These are phyloP conservation scores for Polydrusus pterygomalis DNA, from an alignment of 2,888 invertebrate genomes.

Conservation along the genomic window DNA sequence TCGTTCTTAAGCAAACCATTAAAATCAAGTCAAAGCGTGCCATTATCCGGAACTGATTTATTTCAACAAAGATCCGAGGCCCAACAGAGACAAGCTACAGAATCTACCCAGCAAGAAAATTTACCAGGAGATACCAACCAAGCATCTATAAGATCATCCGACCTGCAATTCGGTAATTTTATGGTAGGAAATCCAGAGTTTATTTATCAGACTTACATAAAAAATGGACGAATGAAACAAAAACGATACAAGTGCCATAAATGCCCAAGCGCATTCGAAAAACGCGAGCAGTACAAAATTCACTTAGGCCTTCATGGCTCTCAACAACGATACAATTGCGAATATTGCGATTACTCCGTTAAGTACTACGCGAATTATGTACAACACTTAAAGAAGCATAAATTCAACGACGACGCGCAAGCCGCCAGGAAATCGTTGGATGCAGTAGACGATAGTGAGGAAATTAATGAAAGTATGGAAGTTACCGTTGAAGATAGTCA, in stretches of 20 bases:
- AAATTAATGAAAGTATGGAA: slow-evolving; percentile 67
- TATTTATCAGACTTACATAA: slow-evolving; percentile 83
- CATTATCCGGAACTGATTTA: slow-evolving; percentile 79
- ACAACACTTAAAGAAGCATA: slow-evolving; percentile 88
- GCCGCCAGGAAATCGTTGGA: slow-evolving; percentile 76
- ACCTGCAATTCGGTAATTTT: slow-evolving; percentile 77
- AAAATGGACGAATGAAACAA: slow-evolving; percentile 84
- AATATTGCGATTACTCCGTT: slow-evolving; percentile 90
- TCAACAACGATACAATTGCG: slow-evolving; percentile 87
- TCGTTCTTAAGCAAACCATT: slow-evolving; percentile 61
- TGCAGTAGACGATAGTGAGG: slow-evolving; percentile 73
- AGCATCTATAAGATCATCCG: slow-evolving; percentile 70
- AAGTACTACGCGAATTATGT: slow-evolving; percentile 89
- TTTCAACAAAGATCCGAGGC: slow-evolving; percentile 79
- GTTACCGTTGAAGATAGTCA: slow-evolving; percentile 55
- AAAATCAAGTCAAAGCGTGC: slow-evolving; percentile 64
- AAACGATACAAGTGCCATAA: slow-evolving; percentile 89
- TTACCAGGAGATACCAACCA: slow-evolving; percentile 7
- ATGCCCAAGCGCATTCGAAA: slow-evolving; percentile 92
- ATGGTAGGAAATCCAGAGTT: slow-evolving; percentile 87
- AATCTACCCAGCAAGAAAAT: slow-evolving; percentile 73
- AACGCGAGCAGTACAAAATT: slow-evolving; percentile 87
- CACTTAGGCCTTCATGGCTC: slow-evolving; percentile 89
- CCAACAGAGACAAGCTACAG: slow-evolving; percentile 73
- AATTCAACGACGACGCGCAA: slow-evolving; percentile 80